Base-by-base conservation (phyloP, 2,888 invertebrate species). In the Villa cingulata region DNA sequence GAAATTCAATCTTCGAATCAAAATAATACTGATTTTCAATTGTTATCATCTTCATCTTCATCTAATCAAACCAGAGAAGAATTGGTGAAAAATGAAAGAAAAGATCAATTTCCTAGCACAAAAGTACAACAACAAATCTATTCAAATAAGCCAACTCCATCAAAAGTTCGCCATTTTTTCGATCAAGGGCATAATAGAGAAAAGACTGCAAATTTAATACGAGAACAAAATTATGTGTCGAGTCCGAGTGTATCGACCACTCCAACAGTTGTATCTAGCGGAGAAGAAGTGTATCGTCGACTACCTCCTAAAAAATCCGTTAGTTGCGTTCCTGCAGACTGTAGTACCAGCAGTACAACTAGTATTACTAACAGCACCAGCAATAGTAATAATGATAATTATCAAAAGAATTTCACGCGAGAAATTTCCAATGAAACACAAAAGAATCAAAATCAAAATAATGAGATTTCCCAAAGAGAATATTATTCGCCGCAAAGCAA, bases 141-240 rank as follows among this genome's bases (percentile, higher is more conserved):
- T 6, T 4, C 4, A 6, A 23, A 7, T 23, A 23, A 23, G 7
- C 23, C 23, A 23, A 29, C 41, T 10, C 45, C 49, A 18, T 46
- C 51, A 15, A 47, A 51, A 39, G 48, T 51, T 34, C 44, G 49
- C 9, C 47, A 51, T 32, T 40, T 49, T 23, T 51, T 47, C 34
- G 43, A 51, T 47, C 29, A 19, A 32, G 29, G 29, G 6, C 27
- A 27, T 27, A 27, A 10, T 9, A 27, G 6, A 27, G 27, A 27
- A 9, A 27, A 27, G 27, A 27, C 27, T 9, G 27, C 6, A 2
- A 27, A 27, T 27, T 1, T 27, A 9, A 27, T 27, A 6, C 27
- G 27, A 27, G 27, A 27, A 27, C 27, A 27, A 27, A 27, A 27
- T 27, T 27, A 9, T 27, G 10, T 10, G 6, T 27, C 27, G 10